Conservation (phyloP, 2,888 invertebrate genomes). For the Agapetus fuscipes region DNA sequence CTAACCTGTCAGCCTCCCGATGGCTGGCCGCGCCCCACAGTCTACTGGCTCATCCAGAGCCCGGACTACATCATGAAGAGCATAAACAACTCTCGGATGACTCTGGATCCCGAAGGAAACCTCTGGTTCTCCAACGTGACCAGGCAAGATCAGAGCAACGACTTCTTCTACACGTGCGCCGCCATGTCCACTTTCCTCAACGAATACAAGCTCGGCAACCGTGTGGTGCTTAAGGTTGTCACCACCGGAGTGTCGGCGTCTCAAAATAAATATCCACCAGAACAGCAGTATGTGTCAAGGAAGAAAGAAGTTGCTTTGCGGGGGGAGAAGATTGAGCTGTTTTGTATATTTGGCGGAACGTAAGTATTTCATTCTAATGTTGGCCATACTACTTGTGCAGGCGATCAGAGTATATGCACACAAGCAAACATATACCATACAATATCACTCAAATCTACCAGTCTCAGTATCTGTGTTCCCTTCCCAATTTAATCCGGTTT, state of each 20-base stretch:
- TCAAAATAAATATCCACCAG: constrained; percentile 70
- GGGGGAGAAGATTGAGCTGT: constrained; percentile 76
- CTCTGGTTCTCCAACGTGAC: constrained; percentile 97
- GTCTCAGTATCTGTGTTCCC: too few relatives aligned
- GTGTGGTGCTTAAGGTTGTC: constrained; percentile 67
- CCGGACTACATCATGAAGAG: constrained; percentile 70
- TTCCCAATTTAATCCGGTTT: too few relatives aligned
- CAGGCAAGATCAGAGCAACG: constrained; percentile 67
- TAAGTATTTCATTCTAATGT: constrained; percentile 48
- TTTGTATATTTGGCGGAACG: constrained; percentile 96
- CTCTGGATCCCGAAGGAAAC: constrained; percentile 91
- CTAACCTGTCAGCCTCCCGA: constrained; percentile 88
- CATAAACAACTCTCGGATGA: constrained; percentile 89
- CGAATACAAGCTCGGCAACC: constrained; percentile 86
- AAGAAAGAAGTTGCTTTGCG: constrained; percentile 78
- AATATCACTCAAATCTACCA: constrained; percentile 8
- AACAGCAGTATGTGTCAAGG: constrained; percentile 75
- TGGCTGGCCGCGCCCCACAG: constrained; percentile 92
- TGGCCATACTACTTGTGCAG: too few relatives aligned
- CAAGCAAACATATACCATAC: constrained; percentile 4
- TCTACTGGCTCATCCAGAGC: constrained; percentile 89
- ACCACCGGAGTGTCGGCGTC: constrained; percentile 67
- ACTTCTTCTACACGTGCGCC: constrained; percentile 88
- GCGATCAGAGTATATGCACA: neutral
- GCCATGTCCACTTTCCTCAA: constrained; percentile 85